Base-by-base conservation (phyloP, 1,140 invertebrate species). In the Hestina assimilis region DNA sequence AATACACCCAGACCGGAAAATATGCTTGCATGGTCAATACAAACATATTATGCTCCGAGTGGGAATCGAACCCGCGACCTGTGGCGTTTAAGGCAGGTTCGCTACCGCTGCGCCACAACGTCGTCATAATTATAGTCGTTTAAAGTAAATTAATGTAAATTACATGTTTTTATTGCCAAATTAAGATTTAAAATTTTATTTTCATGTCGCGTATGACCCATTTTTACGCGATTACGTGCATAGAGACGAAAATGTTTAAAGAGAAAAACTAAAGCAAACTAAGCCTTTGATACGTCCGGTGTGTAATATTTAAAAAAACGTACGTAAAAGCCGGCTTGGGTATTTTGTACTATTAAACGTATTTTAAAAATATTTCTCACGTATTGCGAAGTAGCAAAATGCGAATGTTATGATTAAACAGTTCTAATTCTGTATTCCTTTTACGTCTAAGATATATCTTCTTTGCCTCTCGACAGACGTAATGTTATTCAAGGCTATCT, bases 381-480 rank as follows among this genome's bases (percentile, higher is more conserved):
- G 17, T 11, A 55, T 21, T 29, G 28, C 23, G 35, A 0, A n/a
- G 12, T 15, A 33, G 26, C 11, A 31, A 46, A 24, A 14, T n/a
- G 23, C 28, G 20, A 50, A 52, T 21, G 47, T 5, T 23, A 19
- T 23, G 29, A 48, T 54, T 50, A 50, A 45, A 52, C 45, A 51
- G 42, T 57, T 63, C 48, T 54, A 56, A 47, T 46, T 56, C 17
- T 9, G 50, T 59, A 58, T 43, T 51, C 29, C 26, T 11, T 43
- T 56, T 24, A 19, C 42, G 24, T 31, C 23, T 24, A 35, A 24
- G n/a, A 33, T 48, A 38, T 54, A 21, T 42, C 23, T 17, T 29
- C 41, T 23, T 29, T 17, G 4, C 19, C 56, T 35, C 40, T 23
- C n/a, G 19, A 20, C 40, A 51, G 53, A 40, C 55, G 50, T 41